Conservation (phyloP, 2,113 vertebrate genomes). For the Eupsittula cactorum region DNA sequence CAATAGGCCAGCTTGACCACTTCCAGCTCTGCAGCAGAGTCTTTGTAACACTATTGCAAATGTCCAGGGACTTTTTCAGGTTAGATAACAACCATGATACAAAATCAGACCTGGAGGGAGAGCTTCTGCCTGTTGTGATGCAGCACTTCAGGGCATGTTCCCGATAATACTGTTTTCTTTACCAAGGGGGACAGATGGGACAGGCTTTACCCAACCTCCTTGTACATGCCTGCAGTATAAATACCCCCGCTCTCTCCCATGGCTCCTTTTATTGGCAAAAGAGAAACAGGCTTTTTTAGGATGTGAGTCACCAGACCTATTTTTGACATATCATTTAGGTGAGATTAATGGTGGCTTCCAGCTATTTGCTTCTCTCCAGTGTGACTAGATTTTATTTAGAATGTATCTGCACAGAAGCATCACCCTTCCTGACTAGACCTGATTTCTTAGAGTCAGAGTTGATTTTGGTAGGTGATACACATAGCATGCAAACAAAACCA, state of each 20-base stretch:
- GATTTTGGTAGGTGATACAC: background rate
- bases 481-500: background rate
- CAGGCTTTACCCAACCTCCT: background rate
- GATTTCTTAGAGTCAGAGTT: background rate
- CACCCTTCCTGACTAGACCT: background rate
- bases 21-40: background rate
- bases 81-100: background rate
- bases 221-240: background rate
- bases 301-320: background rate
- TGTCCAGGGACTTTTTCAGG: background rate
- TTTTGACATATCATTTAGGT: background rate
- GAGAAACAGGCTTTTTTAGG: background rate
- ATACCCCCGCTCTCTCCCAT: background rate
- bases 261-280: background rate
- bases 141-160: background rate
- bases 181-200: background rate
- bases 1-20: background rate
- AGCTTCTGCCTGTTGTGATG: background rate
- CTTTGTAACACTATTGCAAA: background rate
- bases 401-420: background rate
- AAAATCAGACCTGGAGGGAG: background rate
- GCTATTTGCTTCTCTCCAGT: background rate
- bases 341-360: background rate
- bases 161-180: background rate
- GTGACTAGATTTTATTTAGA: background rate